Evolutionary conservation across 2,113 vertebrate species (phyloP).

Genomic region (Podocnemis expansa): DNA sequence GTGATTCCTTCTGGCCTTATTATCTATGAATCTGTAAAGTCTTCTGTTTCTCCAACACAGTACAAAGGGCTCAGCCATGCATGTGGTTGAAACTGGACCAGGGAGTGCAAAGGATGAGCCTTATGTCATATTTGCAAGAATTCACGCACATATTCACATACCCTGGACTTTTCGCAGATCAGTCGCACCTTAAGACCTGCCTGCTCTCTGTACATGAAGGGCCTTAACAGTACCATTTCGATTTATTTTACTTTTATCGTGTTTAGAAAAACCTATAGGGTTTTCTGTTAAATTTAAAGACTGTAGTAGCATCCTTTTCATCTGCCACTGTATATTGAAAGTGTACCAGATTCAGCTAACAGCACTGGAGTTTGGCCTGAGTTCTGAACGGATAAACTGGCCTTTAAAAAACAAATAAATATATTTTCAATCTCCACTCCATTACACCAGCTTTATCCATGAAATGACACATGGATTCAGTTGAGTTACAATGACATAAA

Average conservation of each 20-base stretch:
- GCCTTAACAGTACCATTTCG: background rate
- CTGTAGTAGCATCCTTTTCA: constrained; percentile 42
- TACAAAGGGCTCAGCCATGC: background rate
- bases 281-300: constrained; percentile 37
- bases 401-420: constrained; percentile 28
- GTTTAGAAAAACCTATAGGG: background rate
- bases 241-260: constrained; percentile 43
- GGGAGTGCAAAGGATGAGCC: background rate
- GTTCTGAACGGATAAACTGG: constrained; percentile 17
- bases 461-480: background rate
- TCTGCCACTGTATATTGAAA: constrained; percentile 50
- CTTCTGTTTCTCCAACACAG: background rate
- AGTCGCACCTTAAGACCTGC: background rate
- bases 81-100: background rate
- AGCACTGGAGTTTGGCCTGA: constrained; percentile 53
- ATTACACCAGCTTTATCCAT: background rate
- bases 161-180: background rate
- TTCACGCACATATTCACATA: background rate
- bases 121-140: background rate
- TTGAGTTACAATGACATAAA: background rate
- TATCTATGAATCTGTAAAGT: background rate
- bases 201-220: constrained; percentile 26
- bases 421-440: background rate
- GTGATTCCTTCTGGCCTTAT: background rate
- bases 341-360: constrained; percentile 47